A percentile compares a stretch with the other conserved stretches of the same genome.
Evolutionary conservation across 2,888 invertebrate genomes (phyloP).

Genomic region (Ypsolopha scabrella): DNA sequence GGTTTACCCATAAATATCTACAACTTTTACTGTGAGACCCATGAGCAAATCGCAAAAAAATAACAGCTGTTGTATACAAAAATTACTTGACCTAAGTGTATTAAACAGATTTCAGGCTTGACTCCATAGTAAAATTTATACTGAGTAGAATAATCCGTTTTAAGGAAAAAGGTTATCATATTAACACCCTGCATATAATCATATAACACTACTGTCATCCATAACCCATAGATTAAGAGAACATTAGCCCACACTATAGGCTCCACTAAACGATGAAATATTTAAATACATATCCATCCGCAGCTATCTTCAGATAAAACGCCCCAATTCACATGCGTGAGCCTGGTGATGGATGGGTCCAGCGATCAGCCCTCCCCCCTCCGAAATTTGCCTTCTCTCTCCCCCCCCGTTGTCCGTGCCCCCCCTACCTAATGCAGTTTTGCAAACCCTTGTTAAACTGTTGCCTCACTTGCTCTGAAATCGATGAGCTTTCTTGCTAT

Average conservation of each 20-base stretch:
- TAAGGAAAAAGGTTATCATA: too few species aligned
- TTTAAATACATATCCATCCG: constrained; percentile 57
- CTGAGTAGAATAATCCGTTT: too few species aligned
- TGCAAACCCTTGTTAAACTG: neutral
- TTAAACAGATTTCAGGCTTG: too few species aligned
- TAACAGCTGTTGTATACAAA: too few species aligned
- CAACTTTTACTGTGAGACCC: too few species aligned
- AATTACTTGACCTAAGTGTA: too few species aligned
- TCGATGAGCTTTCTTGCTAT: neutral
- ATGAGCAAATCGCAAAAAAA: too few species aligned
- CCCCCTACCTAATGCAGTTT: neutral
- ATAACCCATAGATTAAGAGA: neutral
- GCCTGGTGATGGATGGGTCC: constrained; percentile 66
- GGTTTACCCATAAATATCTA: too few species aligned
- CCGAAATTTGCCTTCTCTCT: constrained; percentile 57
- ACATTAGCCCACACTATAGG: constrained; percentile 27
- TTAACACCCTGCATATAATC: too few species aligned
- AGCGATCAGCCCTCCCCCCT: constrained; percentile 60
- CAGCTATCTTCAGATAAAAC: constrained; percentile 68
- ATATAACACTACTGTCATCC: neutral
- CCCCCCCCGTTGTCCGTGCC: constrained; percentile 19
- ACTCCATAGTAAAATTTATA: too few species aligned
- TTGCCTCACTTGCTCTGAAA: neutral
- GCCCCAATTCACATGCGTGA: constrained; percentile 69
- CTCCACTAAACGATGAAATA: constrained; percentile 58